Conservation (phyloP, 2,113 vertebrate species). For the Chaetodon trifascialis region DNA sequence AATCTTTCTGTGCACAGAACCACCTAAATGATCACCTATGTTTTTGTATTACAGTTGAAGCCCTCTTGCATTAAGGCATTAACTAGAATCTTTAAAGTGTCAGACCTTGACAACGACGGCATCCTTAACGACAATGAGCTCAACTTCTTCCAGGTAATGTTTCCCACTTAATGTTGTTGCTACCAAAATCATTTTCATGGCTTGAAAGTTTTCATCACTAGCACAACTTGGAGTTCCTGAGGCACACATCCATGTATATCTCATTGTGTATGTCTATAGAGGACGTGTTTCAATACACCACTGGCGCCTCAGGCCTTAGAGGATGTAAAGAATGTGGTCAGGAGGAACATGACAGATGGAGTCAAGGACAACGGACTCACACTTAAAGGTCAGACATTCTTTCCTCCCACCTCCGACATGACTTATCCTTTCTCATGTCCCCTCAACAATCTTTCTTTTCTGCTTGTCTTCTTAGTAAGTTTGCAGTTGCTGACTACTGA, state of each 20-base stretch:
- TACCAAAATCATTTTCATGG: background rate
- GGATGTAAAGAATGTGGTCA: constrained; percentile 98
- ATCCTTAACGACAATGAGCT: constrained; percentile 98
- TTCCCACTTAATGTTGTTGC: background rate
- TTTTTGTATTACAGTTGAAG: constrained; percentile 89
- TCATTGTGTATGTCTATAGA: constrained; percentile 79
- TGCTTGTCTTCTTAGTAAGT: background rate
- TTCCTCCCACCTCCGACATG: background rate
- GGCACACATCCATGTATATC: background rate
- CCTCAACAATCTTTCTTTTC: background rate
- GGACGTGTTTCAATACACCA: constrained; percentile 98
- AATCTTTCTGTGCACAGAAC: background rate
- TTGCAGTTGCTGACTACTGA: background rate
- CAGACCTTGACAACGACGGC: constrained; percentile 98
- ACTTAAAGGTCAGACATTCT: constrained; percentile 88
- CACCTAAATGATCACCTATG: background rate
- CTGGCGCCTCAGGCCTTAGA: constrained; percentile 97
- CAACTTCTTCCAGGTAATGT: constrained; percentile 96
- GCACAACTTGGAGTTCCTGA: background rate
- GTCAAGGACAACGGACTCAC: constrained; percentile 95
- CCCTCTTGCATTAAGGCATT: constrained; percentile 94
- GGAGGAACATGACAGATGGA: constrained; percentile 95
- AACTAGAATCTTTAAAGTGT: constrained; percentile 98
- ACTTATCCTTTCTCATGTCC: background rate
- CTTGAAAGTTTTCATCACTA: background rate